Percentiles rank a stretch among this genome's conserved stretches.
These are phyloP conservation scores for Chaetodon trifascialis DNA, from an alignment of 2,113 vertebrate species.

Conservation along the genomic window DNA sequence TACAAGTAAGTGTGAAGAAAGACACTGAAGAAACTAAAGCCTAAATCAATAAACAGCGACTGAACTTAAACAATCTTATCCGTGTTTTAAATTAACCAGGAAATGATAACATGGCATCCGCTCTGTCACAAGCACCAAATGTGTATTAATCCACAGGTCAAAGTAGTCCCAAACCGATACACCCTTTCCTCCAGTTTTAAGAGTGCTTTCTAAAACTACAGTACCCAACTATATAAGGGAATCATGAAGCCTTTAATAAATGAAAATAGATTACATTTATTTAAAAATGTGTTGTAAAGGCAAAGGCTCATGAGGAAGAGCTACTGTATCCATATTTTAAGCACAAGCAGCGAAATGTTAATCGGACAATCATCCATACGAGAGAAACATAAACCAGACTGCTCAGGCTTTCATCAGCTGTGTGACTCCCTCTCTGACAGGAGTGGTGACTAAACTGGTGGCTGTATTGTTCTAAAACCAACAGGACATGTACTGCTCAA, in stretches of 20 bases:
- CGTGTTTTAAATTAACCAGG: not conserved
- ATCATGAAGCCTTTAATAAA: not conserved
- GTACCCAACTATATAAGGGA: no score
- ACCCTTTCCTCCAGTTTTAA: not conserved
- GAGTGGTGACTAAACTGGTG: not conserved
- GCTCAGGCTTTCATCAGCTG: not conserved
- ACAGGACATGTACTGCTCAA: not conserved
- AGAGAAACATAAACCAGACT: not conserved
- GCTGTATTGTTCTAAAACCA: not conserved
- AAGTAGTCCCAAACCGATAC: not conserved
- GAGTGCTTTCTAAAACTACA: not conserved
- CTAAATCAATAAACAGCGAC: not conserved
- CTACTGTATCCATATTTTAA: not conserved
- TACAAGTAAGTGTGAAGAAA: not conserved
- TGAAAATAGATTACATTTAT: not conserved
- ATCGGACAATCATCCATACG: not conserved
- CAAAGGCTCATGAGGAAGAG: not conserved
- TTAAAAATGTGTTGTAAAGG: not conserved
- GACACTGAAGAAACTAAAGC: not conserved
- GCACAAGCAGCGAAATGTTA: not conserved
- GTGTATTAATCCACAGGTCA: not conserved
- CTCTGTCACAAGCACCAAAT: not conserved
- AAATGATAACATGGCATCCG: not conserved
- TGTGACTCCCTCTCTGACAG: not conserved
- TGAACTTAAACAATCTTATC: not conserved